phyloP scores from a whole-genome alignment of 2,888 invertebrate species.

The Andrena praecox region DNA sequence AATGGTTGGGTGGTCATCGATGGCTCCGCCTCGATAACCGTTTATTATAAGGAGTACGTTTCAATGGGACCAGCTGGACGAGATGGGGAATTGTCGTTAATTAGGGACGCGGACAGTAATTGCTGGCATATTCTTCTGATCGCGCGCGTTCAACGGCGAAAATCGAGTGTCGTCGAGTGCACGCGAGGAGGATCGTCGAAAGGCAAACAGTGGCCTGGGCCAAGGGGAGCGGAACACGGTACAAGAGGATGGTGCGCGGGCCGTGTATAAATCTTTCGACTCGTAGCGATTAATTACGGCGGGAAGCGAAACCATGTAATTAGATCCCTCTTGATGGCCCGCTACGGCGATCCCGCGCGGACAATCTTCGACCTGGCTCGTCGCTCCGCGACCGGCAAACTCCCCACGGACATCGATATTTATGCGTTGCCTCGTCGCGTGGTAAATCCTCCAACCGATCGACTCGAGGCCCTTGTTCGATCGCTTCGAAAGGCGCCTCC shows the following conservation, averaged over 20 bases:
- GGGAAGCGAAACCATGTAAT: slow-evolving; percentile 72
- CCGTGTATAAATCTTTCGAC: slow-evolving; percentile 72
- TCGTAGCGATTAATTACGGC: slow-evolving; percentile 75
- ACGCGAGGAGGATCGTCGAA: slow-evolving; percentile 6
- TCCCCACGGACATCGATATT: slow-evolving; percentile 39
- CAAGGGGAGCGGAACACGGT: neutral
- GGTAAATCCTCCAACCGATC: slow-evolving; percentile 36
- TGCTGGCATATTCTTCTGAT: slow-evolving; percentile 42
- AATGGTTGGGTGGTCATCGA: neutral
- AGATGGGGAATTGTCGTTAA: slow-evolving; percentile 35
- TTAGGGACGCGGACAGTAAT: slow-evolving; percentile 41
- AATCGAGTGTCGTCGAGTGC: slow-evolving; percentile 35
- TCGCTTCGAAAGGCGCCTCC: neutral
- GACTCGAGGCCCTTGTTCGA: neutral
- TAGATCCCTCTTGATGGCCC: slow-evolving; percentile 69
- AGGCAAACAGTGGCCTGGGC: slow-evolving; percentile 55
- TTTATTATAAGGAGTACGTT: slow-evolving; percentile 3
- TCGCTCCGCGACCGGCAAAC: slow-evolving; percentile 45
- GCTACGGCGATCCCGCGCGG: slow-evolving; percentile 60
- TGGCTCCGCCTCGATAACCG: neutral
- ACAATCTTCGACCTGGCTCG: slow-evolving; percentile 44
- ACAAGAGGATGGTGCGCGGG: slow-evolving; percentile 43
- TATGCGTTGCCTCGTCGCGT: slow-evolving; percentile 23
- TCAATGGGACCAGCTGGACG: neutral
- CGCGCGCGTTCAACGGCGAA: slow-evolving; percentile 21